Evolutionary conservation across 2,888 invertebrate species (phyloP), one percentile per base, ranked within the genome.

Genomic region (Tupiocoris notatus): DNA sequence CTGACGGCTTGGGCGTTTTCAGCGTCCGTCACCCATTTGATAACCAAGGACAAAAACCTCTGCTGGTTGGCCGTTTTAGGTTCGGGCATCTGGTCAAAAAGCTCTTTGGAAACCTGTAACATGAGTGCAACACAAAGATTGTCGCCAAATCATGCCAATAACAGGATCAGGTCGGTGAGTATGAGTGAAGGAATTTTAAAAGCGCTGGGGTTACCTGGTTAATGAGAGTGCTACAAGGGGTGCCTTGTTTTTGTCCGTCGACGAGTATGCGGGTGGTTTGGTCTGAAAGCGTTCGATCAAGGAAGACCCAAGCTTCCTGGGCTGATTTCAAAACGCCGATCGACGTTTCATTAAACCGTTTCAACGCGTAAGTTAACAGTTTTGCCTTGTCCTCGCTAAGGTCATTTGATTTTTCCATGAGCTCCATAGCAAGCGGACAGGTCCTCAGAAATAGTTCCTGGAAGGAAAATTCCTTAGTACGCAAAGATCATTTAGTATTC

Each of bases 1-100:
- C 89, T 86, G 12, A 88, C 86, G 70, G 91, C 86, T 56, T 86
- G 85, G 3, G 89, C 87, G 81, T 89, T 89, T 78, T 88, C 87
- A 12, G 89, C 78, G n/a, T 81, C 80, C 6, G 79, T 78, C 9
- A 77, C 78, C 61, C 78, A 77, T 17, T 77, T 71, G 9, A 82
- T 62, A 18, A 82, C 73, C 17, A 80, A 22, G 1, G 75, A 62
- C 25, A 82, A 17, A 17, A 81, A 61, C 63, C 74, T 77, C 62
- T 79, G 74, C 74, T 80, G 80, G 16, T 74, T 64, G 18, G 22
- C 56, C 7, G n/a, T 16, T 58, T 66, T 76, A 1, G 77, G 61
- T 21, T 73, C 73, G 3, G 78, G 77, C 20, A 82, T 65, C 6
- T 77, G 76, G 16, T 79, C 81, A 76, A 79, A 82, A 22, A 82